Evolutionary conservation across 2,113 vertebrate species (phyloP), one percentile per base, ranked within the genome.

Genomic region (Chrysochloris asiatica): DNA sequence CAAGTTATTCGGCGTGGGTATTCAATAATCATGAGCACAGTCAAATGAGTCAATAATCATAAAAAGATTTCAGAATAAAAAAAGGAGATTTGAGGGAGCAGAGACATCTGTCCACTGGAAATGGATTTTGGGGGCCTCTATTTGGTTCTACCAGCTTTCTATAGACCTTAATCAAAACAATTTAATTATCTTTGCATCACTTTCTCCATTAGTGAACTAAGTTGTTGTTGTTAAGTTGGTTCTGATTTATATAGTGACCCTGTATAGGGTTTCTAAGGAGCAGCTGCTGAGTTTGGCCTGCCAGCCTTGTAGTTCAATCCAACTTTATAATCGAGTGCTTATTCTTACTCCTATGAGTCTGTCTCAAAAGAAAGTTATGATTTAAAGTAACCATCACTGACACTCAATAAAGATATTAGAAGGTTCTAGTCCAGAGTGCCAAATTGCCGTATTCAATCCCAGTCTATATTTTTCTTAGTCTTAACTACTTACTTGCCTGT

Each of bases 401-500:
- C 30, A 24, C 41, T 24, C n/a, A 82, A 33, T 36, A 79, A 78
- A 82, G 13, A 86, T 61, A 21, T n/a, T 75, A 92, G 26, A 82
- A 69, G 6, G 43, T 47, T 90, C 41, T 71, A 67, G n/a, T 90
- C 61, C 50, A 50, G 38, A 83, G 45, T 14, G 92, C n/a, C 21
- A 67, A 7, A 7, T 36, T 86, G 24, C 26, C 56, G 41, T 85
- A 73, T 36, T 38, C 4, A 1, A 78, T 19, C 21, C 6, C 7
- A 67, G 52, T 48, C 45, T 67, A 72, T 84, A 56, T 9, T 72
- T 93, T 75, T 76, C 38, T 76, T 89, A 54, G 16, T 73, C 78
- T 93, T 87, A 77, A 84, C 48, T 93, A 14, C 38, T 72, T 93
- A 14, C 38, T 72, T 85, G 52, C 24, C n/a, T 89, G 80, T 63